Conservation (phyloP, 2,797 vertebrate genomes). For the Cirrhinus mrigala region DNA sequence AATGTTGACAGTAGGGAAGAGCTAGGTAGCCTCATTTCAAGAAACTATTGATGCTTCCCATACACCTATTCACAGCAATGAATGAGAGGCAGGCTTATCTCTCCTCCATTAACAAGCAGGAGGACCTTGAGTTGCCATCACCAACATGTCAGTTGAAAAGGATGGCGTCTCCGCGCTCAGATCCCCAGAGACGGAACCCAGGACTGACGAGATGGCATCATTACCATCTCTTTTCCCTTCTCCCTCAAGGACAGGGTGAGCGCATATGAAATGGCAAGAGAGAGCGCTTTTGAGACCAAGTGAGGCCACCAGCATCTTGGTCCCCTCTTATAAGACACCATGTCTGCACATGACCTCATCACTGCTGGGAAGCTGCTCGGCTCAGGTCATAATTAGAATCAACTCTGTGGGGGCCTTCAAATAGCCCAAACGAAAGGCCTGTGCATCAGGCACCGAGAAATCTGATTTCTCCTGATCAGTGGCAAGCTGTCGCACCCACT, state of each 20-base stretch:
- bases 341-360: slow-evolving; percentile 39
- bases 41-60: slow-evolving; percentile 32
- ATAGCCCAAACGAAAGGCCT: slow-evolving; percentile 12
- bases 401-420: slow-evolving; percentile 21
- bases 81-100: slow-evolving; percentile 38
- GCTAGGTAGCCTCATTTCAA: slow-evolving; percentile 25
- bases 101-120: slow-evolving; percentile 28
- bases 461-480: slow-evolving; percentile 30
- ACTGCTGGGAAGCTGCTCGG: slow-evolving; percentile 38
- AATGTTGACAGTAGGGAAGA: background rate
- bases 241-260: slow-evolving; percentile 36
- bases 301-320: slow-evolving; percentile 26
- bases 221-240: slow-evolving; percentile 22
- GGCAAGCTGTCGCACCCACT: background rate
- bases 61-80: slow-evolving; percentile 26
- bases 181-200: slow-evolving; percentile 38
- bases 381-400: slow-evolving; percentile 40
- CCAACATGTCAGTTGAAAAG: slow-evolving; percentile 32
- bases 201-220: slow-evolving; percentile 48
- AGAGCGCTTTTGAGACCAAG: background rate
- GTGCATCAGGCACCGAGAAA: slow-evolving; percentile 17
- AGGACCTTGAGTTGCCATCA: slow-evolving; percentile 48
- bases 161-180: background rate
- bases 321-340: slow-evolving; percentile 7
- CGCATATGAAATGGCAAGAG: slow-evolving; percentile 1